Evolutionary conservation across 92 coral and sea anemone genomes (phyloP).

Genomic region (Actinernus sp.): DNA sequence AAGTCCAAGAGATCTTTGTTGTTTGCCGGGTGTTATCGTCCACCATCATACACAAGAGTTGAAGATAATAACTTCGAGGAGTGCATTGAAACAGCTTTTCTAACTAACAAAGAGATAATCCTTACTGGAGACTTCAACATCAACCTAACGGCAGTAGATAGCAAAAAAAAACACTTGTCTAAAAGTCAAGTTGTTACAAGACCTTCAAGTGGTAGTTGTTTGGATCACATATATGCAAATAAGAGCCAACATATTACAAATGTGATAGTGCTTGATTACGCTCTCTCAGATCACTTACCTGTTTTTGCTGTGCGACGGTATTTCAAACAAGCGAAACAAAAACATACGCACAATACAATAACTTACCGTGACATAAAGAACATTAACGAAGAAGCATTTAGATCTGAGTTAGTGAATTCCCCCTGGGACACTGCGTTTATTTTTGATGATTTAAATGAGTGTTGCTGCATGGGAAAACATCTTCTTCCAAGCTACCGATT

Average conservation of each 20-base stretch:
- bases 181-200: too few species aligned
- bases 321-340: conserved; percentile 2
- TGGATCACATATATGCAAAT: conserved; percentile 16
- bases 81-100: conserved; percentile 34
- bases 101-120: conserved; percentile 40
- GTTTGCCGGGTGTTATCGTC: conserved; percentile 42
- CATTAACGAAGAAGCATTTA: conserved; percentile 17
- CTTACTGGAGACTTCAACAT: conserved; percentile 42
- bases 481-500: conserved; percentile 18
- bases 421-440: conserved; percentile 21
- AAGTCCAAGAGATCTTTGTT: conserved; percentile 44
- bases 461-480: conserved; percentile 41
- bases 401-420: background rate
- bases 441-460: conserved; percentile 24
- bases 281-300: conserved; percentile 39
- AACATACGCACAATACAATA: conserved; percentile 3
- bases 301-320: conserved; percentile 24
- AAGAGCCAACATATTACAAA: background rate
- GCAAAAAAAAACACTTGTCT: too few species aligned
- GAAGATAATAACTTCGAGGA: conserved; percentile 23
- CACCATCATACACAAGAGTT: conserved; percentile 9
- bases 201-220: conserved; percentile 14
- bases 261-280: background rate
- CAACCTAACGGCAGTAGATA: too few species aligned
- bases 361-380: conserved; percentile 26